These are phyloP conservation scores for Apodemus speciosus DNA, from an alignment of 2,113 vertebrate species.

Conservation along the genomic window DNA sequence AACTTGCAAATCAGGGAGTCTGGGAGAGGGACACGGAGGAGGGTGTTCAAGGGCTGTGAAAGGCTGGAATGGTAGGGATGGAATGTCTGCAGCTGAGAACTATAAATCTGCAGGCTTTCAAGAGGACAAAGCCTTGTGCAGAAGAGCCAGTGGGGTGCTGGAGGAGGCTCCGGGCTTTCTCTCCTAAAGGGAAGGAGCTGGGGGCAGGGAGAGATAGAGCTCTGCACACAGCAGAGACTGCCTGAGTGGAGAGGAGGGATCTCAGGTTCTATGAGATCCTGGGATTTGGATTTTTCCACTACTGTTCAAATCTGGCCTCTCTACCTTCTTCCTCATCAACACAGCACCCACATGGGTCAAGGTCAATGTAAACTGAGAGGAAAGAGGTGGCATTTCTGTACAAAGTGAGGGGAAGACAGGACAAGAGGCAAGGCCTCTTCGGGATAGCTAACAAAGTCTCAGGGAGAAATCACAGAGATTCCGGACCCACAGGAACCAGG, in stretches of 20 bases:
- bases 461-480: neutral
- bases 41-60: neutral
- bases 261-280: neutral
- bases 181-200: neutral
- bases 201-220: neutral
- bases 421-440: neutral
- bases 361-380: neutral
- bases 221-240: neutral
- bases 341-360: neutral
- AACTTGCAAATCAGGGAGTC: neutral
- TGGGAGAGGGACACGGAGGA: neutral
- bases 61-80: neutral
- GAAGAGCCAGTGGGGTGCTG: neutral
- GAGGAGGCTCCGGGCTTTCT: neutral
- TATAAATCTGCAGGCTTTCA: constrained; percentile 63
- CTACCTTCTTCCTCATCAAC: neutral
- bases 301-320: neutral
- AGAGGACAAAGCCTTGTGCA: constrained; percentile 56
- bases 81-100: constrained; percentile 48
- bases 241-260: too few species aligned
- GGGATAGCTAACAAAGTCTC: neutral
- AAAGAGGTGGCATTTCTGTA: neutral
- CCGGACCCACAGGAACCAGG: neutral
- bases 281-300: neutral
- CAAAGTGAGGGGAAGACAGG: neutral